Evolutionary conservation across 2,113 vertebrate genomes (phyloP), one percentile per base, ranked within the genome.

Genomic region (Mugil cephalus): DNA sequence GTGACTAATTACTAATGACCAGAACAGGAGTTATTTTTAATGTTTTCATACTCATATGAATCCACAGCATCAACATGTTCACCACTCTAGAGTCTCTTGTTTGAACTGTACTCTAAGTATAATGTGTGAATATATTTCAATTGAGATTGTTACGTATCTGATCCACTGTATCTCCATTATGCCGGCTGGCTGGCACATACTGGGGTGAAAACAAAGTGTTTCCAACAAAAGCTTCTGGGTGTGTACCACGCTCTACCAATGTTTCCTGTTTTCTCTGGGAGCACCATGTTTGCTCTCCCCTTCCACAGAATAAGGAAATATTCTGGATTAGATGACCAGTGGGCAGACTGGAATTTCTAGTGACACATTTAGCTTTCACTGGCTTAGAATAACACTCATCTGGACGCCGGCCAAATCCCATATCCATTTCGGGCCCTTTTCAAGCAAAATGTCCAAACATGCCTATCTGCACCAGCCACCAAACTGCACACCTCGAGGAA

Each of bases 341-440:
- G 52, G 40, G 54, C 14, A 66, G 68, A 10, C 63, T 47, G 68
- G 75, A 87, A 84, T 84, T 70, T 87, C 67, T 85, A 19, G 66
- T 61, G 70, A 87, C 88, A 85, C 70, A 87, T 91, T 85, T 89
- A 86, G 87, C 83, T 77, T 90, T 89, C 82, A 84, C 73, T 87
- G 76, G 60, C 55, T 86, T 66, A 82, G 72, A 89, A 91, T 85
- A 93, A 86, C 84, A 85, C 51, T 69, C 40, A 47, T 55, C 81
- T 90, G 87, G 83, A 84, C 45, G n/a, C 24, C 1, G 47, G 86
- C 90, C 90, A 92, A 88, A 84, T 89, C 86, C 86, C 87, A 91
- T 86, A 87, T 92, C 84, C 70, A 87, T 82, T 83, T 81, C 43
- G 58, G 63, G 66, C 55, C 24, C 65, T 77, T 89, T 77, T 80